Evolutionary conservation across 2,888 invertebrate species (phyloP), one percentile per base, ranked within the genome.

Genomic region (Lithophane ornitopus): DNA sequence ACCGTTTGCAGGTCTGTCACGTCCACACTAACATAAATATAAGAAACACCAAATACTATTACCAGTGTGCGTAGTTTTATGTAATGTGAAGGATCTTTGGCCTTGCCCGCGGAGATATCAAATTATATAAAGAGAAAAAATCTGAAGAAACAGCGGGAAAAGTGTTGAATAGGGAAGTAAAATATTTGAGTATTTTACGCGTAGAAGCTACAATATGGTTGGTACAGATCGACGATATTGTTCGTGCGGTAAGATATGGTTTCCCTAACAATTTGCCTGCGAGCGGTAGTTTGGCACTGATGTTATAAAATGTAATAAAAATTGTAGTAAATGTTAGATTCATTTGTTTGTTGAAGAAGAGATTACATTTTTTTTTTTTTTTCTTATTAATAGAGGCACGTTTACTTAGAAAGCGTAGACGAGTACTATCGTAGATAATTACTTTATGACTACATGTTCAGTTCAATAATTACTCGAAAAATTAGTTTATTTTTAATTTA

Each of bases 41-140:
- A 80, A 69, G 77, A 78, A 81, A 76, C 78, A 82, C 58, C 77
- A 85, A 78, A 88, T 81, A 84, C 70, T 79, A 80, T 84, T 80
- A 81, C 76, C 62, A 69, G 71, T 77, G 73, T 67, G 73, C 75
- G 79, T 85, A 82, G 72, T 80, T 86, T 83, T 83, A 82, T 78
- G 75, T 86, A 73, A 84, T 76, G 63, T 75, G 63, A 72, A 74
- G 72, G 80, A 82, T 82, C 74, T 88, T 84, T 78, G 82, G 54
- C 80, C 79, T 81, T 82, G 76, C 74, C 67, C 74, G 74, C 66
- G 71, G 76, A 76, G 67, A 83, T 86, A 86, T 73, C 79, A 80
- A 85, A 85, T 84, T 80, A 84, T 84, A 83, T 80, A 80, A 74
- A 70, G 41, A 74, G 52, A 69, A 74, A 61, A 52, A 26, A 26